phyloP scores from a whole-genome alignment of 2,113 vertebrate genomes.

The Otis tarda region DNA sequence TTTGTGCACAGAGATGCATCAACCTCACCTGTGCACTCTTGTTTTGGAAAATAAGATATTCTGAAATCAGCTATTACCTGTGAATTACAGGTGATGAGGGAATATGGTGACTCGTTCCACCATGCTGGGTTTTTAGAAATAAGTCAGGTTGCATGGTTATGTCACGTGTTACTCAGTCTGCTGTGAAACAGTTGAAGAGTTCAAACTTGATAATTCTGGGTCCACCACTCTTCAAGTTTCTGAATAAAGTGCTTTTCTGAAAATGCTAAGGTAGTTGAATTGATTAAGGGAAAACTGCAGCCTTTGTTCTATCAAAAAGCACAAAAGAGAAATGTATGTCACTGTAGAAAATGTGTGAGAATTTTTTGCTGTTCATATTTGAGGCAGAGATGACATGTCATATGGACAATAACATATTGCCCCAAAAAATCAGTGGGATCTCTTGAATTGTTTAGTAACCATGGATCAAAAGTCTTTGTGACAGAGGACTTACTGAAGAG shows the following conservation, averaged over 20 bases:
- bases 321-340: background rate
- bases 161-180: fast-evolving
- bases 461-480: background rate
- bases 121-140: background rate
- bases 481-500: background rate
- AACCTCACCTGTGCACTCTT: fast-evolving
- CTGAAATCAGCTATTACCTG: fast-evolving
- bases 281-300: background rate
- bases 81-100: background rate
- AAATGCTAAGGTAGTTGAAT: background rate
- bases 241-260: background rate
- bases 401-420: fast-evolving
- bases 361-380: background rate
- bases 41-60: fast-evolving
- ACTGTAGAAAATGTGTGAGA: background rate
- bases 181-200: background rate
- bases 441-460: background rate
- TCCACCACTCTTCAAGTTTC: background rate
- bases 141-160: background rate
- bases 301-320: background rate
- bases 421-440: background rate
- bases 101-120: background rate
- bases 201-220: background rate
- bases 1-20: background rate
- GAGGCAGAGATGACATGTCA: background rate